Base-by-base conservation (phyloP, 37 sponge, comb jelly and placozoan genomes). In the Halisarca cf. caerulea region DNA sequence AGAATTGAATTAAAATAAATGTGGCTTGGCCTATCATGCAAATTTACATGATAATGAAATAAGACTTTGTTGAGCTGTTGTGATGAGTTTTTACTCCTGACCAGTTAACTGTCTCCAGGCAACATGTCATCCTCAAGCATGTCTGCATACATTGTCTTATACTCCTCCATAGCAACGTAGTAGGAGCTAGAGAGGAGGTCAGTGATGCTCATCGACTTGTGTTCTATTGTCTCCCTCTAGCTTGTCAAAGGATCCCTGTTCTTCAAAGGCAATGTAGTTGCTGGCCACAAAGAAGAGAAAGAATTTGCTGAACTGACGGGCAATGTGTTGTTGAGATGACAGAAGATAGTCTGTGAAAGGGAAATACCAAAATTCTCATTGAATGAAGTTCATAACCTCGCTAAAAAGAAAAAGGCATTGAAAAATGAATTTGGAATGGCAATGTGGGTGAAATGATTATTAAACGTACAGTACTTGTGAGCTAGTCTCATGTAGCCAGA, bases 151-250 rank as follows among this genome's bases (percentile, higher is more conserved):
- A 89, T 84, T 58, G 80, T 87, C 86, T 74, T 38, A 44, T 91
- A 93, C 80, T 93, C 90, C 68, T 93, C 92, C 88, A 96, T 87
- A 17, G 86, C 88, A 14, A 69, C 27, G 23, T 83, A 24, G 73
- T 93, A 93, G 45, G 90, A 91, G n/a, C n/a, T n/a, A n/a, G n/a
- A 87, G 33, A 3, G 97, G 94, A n/a, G 96, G 96, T 91, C 94
- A 96, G 1, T 86, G 88, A 47, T 93, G 81, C 27, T 81, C 81
- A 20, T 78, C n/a, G 6, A 86, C 81, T 58, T 72, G 83, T 14
- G 82, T 28, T 9, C 68, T 51, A 69, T 61, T 68, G 5, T 87
- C 83, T 41, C 73, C 88, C 23, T 83, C 59, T 40, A 87, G 58
- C 33, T 54, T 82, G 23, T 58, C 43, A 61, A 93, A 91, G 8